Percentiles rank a stretch among this genome's conserved stretches.
Conservation (phyloP, 1,140 invertebrate genomes). For the Ips nitidus region DNA sequence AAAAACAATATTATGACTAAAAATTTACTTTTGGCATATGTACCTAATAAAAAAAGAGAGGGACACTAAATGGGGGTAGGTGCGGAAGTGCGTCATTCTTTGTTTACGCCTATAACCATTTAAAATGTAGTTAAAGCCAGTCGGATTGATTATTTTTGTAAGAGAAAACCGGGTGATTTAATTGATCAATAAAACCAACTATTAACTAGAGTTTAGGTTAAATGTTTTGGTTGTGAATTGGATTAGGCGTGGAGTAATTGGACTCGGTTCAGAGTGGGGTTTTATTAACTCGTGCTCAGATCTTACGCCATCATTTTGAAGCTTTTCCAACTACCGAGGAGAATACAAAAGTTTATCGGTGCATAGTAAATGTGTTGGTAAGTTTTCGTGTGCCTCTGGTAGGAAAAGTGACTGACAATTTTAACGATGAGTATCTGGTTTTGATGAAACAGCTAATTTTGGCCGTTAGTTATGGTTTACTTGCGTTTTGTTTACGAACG, state of each 20-base stretch:
- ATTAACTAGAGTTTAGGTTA: slow-evolving; percentile 43
- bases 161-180: slow-evolving; percentile 45
- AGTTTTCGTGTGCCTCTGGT: no score
- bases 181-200: slow-evolving; percentile 46
- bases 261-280: slow-evolving; percentile 26
- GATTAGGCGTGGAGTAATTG: slow-evolving; percentile 38
- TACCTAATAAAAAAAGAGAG: no score
- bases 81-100: slow-evolving; percentile 45
- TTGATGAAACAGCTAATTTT: slow-evolving; percentile 28
- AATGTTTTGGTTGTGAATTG: slow-evolving; percentile 37
- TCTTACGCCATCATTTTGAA: slow-evolving; percentile 2
- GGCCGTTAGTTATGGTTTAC: slow-evolving; percentile 34
- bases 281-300: slow-evolving; percentile 31
- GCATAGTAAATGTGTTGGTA: no score
- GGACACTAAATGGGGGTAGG: no score
- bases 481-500: slow-evolving; percentile 29
- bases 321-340: no score
- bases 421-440: slow-evolving; percentile 31
- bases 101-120: slow-evolving; percentile 48
- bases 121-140: slow-evolving; percentile 45
- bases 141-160: slow-evolving; percentile 47
- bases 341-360: no score
- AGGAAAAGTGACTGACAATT: slow-evolving; percentile 1
- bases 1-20: no score
- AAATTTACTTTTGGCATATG: no score